Percentiles rank a stretch among this genome's conserved stretches.
These are phyloP conservation scores for Rousettus leschenaultii DNA, from an alignment of 2,113 vertebrate genomes.

Conservation along the genomic window DNA sequence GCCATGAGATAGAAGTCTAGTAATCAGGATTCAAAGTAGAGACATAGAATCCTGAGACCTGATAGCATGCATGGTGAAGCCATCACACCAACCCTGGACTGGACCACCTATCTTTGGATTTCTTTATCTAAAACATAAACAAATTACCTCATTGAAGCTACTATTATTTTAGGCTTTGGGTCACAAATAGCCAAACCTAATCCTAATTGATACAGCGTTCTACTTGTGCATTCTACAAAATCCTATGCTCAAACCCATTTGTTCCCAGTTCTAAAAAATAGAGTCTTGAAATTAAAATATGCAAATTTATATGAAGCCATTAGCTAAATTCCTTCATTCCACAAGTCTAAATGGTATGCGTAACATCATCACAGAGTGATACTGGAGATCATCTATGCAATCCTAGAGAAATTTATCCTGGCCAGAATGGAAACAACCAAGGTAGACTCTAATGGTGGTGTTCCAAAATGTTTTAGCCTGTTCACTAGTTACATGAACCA, in stretches of 20 bases:
- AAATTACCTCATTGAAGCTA: neutral
- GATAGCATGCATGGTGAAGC: neutral
- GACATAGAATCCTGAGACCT: neutral
- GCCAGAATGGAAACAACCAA: neutral
- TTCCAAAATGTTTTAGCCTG: neutral
- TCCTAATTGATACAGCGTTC: neutral
- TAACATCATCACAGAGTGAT: neutral
- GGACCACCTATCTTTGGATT: neutral
- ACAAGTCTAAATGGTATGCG: neutral
- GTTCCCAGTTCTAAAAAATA: neutral
- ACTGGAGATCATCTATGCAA: neutral
- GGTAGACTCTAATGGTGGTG: neutral
- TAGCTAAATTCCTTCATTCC: neutral
- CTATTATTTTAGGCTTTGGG: neutral
- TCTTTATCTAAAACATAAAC: neutral
- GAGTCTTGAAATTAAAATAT: neutral
- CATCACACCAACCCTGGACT: neutral
- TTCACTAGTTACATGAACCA: neutral
- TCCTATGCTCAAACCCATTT: conserved; percentile 11
- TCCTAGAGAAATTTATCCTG: neutral
- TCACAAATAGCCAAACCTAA: neutral
- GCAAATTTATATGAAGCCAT: neutral
- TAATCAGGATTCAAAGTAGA: neutral
- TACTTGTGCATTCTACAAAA: neutral
- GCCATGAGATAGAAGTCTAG: neutral